These are phyloP conservation scores for Eublepharis macularius DNA, from an alignment of 2,113 vertebrate genomes.

Conservation along the genomic window DNA sequence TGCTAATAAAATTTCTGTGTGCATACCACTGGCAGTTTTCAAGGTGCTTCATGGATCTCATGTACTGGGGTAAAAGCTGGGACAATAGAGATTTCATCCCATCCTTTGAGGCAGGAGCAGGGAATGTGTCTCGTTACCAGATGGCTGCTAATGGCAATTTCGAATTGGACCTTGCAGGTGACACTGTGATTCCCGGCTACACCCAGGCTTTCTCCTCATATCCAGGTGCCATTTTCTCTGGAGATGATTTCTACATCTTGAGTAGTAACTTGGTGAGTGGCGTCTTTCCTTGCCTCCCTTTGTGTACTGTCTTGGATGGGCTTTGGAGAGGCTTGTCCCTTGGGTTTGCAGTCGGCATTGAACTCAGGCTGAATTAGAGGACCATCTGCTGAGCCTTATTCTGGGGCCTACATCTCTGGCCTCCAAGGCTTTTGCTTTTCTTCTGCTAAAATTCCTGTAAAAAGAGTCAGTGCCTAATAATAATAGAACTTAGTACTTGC, in stretches of 20 bases:
- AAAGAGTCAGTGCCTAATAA: no score
- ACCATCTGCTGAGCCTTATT: no score
- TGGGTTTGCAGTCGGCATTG: no score
- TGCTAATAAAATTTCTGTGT: no score
- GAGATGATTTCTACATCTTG: constrained; percentile 94
- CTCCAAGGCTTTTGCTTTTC: no score
- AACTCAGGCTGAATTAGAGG: no score
- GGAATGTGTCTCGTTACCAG: fast-evolving
- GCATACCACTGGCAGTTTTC: no score
- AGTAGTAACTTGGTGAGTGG: constrained; percentile 92
- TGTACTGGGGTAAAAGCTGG: background rate
- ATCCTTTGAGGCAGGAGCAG: background rate
- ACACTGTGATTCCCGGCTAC: constrained; percentile 75
- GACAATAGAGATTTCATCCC: background rate
- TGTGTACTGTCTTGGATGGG: background rate
- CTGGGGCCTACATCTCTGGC: no score
- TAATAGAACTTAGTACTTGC: no score
- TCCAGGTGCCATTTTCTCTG: constrained; percentile 90
- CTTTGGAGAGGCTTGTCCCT: background rate
- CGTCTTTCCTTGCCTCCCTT: background rate
- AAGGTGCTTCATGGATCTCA: no score
- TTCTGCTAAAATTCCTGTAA: no score
- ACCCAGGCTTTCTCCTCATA: constrained; percentile 90
- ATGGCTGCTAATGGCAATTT: background rate
- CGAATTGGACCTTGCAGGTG: constrained; percentile 63